These are phyloP conservation scores for Anneissia japonica DNA, from an alignment of 35 echinoderm and acorn worm genomes.

Conservation along the genomic window DNA sequence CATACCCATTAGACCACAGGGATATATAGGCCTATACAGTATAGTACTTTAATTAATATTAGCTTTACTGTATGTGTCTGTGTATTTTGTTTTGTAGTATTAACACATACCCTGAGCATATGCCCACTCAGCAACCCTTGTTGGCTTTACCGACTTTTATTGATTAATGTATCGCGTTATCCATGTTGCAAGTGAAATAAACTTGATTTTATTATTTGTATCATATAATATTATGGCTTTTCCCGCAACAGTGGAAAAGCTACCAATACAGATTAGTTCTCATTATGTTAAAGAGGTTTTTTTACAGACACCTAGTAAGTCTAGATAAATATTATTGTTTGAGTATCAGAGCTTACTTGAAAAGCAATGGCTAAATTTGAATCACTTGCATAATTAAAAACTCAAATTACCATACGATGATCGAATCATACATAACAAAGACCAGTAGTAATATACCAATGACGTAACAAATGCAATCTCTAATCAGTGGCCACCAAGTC, in stretches of 20 bases:
- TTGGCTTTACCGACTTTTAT: no score
- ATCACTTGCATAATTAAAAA: background rate
- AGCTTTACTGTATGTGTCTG: no score
- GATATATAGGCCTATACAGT: no score
- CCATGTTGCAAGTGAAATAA: no score
- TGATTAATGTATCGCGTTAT: no score
- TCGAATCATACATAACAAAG: slow-evolving; percentile 28
- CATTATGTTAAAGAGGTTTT: background rate
- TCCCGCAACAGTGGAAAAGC: background rate
- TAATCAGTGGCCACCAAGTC: slow-evolving; percentile 80
- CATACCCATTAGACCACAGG: no score
- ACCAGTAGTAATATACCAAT: slow-evolving; percentile 59
- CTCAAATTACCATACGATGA: slow-evolving; percentile 61
- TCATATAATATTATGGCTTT: background rate
- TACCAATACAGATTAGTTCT: background rate
- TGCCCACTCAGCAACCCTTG: no score
- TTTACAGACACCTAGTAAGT: background rate
- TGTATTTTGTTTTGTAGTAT: no score
- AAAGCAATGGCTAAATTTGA: no score
- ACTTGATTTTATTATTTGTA: background rate
- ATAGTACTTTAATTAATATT: no score
- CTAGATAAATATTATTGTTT: background rate
- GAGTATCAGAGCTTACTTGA: no score
- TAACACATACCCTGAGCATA: no score
- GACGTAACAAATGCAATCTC: slow-evolving; percentile 66